These are phyloP conservation scores for Etheostoma perlongum DNA, from an alignment of 2,797 vertebrate genomes.

Conservation along the genomic window DNA sequence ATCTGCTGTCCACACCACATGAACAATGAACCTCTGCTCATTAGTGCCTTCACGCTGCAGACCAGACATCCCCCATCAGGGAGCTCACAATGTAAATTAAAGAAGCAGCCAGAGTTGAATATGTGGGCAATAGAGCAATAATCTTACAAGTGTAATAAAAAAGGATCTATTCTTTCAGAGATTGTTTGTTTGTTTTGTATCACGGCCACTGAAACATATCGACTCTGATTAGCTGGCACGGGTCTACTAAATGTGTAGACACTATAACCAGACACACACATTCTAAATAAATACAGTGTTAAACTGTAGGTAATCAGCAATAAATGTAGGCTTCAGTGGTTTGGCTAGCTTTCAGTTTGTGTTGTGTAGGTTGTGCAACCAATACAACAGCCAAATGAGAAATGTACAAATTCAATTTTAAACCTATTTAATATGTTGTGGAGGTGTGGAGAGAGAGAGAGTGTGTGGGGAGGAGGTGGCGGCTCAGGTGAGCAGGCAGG, in stretches of 20 bases:
- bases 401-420: background rate
- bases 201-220: background rate
- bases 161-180: background rate
- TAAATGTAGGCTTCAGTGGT: background rate
- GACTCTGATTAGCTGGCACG: constrained; percentile 3
- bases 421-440: too few relatives aligned
- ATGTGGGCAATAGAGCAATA: background rate
- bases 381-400: background rate
- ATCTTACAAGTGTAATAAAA: constrained; percentile 3
- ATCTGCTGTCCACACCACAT: constrained; percentile 13
- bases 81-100: constrained; percentile 29
- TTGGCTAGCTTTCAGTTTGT: background rate
- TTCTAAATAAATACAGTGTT: background rate
- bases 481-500: too few relatives aligned
- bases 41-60: constrained; percentile 33
- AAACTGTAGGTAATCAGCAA: background rate
- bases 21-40: constrained; percentile 32
- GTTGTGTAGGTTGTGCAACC: background rate
- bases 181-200: constrained; percentile 12
- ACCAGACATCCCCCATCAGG: constrained; percentile 18
- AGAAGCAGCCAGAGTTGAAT: constrained; percentile 27
- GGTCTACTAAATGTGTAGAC: background rate
- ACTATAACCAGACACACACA: background rate
- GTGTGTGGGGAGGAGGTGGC: too few relatives aligned
- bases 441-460: too few relatives aligned